Evolutionary conservation across 1,140 invertebrate genomes (phyloP), one percentile per base, ranked within the genome.

Genomic region (Ips nitidus): DNA sequence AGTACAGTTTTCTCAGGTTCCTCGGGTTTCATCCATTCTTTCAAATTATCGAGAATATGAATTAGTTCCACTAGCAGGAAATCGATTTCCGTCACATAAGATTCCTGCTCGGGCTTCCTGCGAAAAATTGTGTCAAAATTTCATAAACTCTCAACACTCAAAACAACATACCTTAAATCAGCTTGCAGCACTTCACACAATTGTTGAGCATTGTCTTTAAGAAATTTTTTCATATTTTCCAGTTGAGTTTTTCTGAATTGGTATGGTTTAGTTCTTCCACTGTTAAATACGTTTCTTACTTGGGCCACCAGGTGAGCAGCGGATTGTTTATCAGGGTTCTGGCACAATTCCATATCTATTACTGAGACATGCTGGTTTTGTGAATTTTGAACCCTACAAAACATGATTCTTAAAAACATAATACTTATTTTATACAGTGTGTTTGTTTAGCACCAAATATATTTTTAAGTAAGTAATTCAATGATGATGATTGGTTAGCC

Each of bases 221-320:
- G 85, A 85, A 98, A 87, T 69, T 85, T 84, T 42, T 89, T 73
- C 2, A 97, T 74, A 39, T 82, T 85, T 77, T 91, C 85, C 4
- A 98, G 80, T 79, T 98, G 95, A 70, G 87, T 82, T 66, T 88
- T 84, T 63, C 95, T 87, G 84, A 93, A 94, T 81, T 89, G 86
- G 67, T 93, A 75, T 47, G 90, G 83, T 74, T 85, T 86, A 39
- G 92, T 94, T 72, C 89, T 87, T 6, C 91, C 91, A 70, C 85
- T 87, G 58, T 85, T 84, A 80, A 88, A 95, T 41, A 75, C 58
- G 40, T 52, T 65, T 66, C 72, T 65, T 1, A 66, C 52, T 8
- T 41, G 37, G 1, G 66, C 5, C 39, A 75, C 74, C 4, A 72
- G 38, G n/a, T 72, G 22, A 3, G 56, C 37, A 3, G 64, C 52